Percentiles rank a stretch among this genome's conserved stretches.
phyloP scores from a whole-genome alignment of 2,797 vertebrate genomes.

The Apodemus agrarius region DNA sequence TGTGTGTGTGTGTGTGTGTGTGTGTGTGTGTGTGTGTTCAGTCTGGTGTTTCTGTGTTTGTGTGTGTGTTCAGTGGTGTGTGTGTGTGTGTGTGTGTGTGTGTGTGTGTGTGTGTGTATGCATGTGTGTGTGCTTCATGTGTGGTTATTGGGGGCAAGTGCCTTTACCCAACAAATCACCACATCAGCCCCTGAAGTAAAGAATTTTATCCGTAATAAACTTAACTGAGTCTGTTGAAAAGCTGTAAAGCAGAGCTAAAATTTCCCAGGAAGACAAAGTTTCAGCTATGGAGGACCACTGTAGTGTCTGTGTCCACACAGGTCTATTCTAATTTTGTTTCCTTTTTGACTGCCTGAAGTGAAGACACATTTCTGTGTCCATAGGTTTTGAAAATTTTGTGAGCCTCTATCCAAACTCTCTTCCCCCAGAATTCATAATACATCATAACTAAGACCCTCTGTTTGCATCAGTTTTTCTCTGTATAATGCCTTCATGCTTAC shows the following conservation, averaged over 20 bases:
- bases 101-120: neutral
- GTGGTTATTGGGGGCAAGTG: neutral
- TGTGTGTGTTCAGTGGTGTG: too few species aligned
- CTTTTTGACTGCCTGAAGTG: neutral
- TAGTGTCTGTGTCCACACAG: neutral
- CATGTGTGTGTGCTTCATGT: neutral
- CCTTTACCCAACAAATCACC: neutral
- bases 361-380: slow-evolving; percentile 1
- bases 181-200: neutral
- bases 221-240: neutral
- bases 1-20: neutral
- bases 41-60: too few species aligned
- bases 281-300: neutral
- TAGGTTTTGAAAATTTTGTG: neutral
- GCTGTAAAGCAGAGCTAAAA: neutral
- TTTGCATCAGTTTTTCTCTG: neutral
- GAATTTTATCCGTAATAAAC: neutral
- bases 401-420: neutral
- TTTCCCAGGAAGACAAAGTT: slow-evolving; percentile 11
- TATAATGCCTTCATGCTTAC: neutral
- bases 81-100: neutral
- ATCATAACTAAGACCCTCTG: neutral
- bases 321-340: neutral
- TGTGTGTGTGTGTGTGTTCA: neutral
- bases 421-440: neutral